phyloP scores from a whole-genome alignment of 2,113 vertebrate genomes.

The Halichoerus grypus region DNA sequence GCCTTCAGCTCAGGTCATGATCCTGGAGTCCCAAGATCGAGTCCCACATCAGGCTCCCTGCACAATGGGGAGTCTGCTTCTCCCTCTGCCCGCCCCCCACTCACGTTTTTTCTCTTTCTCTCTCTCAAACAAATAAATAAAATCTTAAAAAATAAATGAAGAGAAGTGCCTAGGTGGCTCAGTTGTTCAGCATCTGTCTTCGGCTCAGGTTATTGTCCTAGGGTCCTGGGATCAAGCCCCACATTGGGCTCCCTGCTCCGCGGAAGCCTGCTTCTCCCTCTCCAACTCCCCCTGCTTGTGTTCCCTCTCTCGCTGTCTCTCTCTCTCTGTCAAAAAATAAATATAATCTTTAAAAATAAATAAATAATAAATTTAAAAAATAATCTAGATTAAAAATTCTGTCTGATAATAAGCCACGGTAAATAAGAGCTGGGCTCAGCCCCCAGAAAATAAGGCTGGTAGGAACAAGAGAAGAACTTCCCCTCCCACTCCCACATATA shows the following conservation, averaged over 20 bases:
- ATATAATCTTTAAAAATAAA: not conserved
- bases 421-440: not conserved
- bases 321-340: too few species aligned
- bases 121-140: not conserved
- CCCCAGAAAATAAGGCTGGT: not conserved
- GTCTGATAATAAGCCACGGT: not conserved
- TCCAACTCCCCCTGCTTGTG: too few species aligned
- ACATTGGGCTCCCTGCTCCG: too few species aligned
- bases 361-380: not conserved
- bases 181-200: too few species aligned
- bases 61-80: not conserved
- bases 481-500: not conserved
- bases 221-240: too few species aligned
- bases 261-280: too few species aligned
- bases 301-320: too few species aligned
- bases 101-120: not conserved
- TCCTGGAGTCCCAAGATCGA: too few species aligned
- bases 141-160: not conserved
- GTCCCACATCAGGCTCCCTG: not conserved
- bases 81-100: not conserved
- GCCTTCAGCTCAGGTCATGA: too few species aligned
- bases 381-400: not conserved
- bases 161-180: too few species aligned
- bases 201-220: too few species aligned
- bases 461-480: not conserved